A percentile compares a stretch with the other conserved stretches of the same genome.
phyloP scores from a whole-genome alignment of 30 jellyfish, hydroid and myxozoan species.

The Pelagia noctiluca region DNA sequence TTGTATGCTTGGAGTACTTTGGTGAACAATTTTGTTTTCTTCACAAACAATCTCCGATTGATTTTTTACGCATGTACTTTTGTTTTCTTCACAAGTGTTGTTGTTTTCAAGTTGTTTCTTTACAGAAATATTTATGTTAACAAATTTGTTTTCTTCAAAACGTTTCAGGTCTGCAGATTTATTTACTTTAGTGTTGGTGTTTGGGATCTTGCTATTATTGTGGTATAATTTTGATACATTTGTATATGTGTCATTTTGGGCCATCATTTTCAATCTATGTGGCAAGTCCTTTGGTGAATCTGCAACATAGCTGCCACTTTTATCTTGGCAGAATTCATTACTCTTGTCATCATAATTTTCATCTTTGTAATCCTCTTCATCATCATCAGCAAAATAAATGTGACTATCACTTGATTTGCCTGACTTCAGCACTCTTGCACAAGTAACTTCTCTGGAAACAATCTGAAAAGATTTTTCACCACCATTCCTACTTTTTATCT shows the following conservation, averaged over 20 bases:
- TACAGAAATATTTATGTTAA: background rate
- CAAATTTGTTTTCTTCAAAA: background rate
- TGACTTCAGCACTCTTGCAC: background rate
- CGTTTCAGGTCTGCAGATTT: no score
- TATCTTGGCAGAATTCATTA: slow-evolving; percentile 6
- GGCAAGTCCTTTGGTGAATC: background rate
- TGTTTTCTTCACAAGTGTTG: background rate
- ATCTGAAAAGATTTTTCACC: slow-evolving; percentile 17
- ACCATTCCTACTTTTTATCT: background rate
- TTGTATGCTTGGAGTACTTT: background rate
- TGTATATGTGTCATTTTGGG: background rate
- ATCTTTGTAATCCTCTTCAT: slow-evolving; percentile 21
- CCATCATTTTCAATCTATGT: background rate
- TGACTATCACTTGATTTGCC: slow-evolving; percentile 18
- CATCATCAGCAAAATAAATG: slow-evolving; percentile 46
- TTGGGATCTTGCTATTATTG: background rate
- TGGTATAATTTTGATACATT: background rate
- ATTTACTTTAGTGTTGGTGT: no score
- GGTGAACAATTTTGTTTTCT: background rate
- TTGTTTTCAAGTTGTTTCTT: background rate
- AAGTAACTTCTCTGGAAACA: background rate
- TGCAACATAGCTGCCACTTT: background rate
- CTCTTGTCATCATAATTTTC: background rate
- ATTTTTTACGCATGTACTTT: background rate
- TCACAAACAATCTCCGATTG: background rate